Conservation (phyloP, 2,797 vertebrate species). For the Mormyrops boulengeri region DNA sequence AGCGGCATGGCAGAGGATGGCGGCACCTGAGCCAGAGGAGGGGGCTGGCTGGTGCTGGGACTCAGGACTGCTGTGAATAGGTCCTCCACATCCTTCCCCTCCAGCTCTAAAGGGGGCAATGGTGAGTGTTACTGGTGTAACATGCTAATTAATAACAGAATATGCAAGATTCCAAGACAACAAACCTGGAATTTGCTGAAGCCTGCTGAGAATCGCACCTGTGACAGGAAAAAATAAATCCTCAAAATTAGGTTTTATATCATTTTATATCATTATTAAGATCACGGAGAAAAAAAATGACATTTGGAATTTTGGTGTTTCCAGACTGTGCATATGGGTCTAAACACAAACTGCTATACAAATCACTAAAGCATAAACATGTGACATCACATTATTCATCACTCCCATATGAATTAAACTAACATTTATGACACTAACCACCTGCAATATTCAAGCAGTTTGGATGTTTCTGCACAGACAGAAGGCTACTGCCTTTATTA, state of each 20-base stretch:
- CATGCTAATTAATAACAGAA: background rate
- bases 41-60: constrained; percentile 73
- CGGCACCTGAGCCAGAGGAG: constrained; percentile 71
- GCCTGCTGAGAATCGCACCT: constrained; percentile 97
- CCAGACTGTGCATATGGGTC: background rate
- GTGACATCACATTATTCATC: background rate
- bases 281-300: background rate
- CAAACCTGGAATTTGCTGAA: constrained; percentile 98
- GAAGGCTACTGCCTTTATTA: constrained; percentile 1
- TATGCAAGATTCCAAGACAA: constrained; percentile 18
- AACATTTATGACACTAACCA: background rate
- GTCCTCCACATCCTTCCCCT: constrained; percentile 97
- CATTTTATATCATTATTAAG: too few relatives aligned
- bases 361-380: background rate
- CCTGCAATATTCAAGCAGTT: background rate
- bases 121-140: background rate
- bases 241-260: constrained; percentile 31
- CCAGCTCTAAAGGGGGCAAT: constrained; percentile 71
- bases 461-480: background rate
- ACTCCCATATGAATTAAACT: background rate
- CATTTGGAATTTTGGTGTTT: background rate
- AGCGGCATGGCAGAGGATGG: constrained; percentile 64
- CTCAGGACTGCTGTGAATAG: constrained; percentile 94
- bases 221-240: constrained; percentile 33
- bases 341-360: background rate